A percentile compares a stretch with the other conserved stretches of the same genome.
These are phyloP conservation scores for Drosophila biarmipes DNA, from an alignment of 1,140 invertebrate species.

Conservation along the genomic window DNA sequence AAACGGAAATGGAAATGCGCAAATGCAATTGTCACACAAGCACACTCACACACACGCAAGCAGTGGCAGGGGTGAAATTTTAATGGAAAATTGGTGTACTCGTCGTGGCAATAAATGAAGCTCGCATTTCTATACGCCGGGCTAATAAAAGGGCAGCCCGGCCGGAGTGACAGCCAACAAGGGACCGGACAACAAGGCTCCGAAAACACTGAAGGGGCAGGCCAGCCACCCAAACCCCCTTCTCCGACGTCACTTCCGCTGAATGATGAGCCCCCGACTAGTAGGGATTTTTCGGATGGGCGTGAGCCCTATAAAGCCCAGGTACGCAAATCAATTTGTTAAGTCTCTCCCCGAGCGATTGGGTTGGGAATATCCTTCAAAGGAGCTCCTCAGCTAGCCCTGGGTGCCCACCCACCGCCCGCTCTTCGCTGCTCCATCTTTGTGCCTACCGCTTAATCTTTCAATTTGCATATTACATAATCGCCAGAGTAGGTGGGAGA, in stretches of 20 bases:
- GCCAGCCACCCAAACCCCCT: constrained; percentile 19
- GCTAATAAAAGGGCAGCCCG: constrained; percentile 58
- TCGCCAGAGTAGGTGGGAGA: constrained; percentile 27
- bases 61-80: constrained; percentile 50
- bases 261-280: constrained; percentile 1
- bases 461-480: constrained; percentile 83
- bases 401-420: neutral
- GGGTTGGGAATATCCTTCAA: constrained; percentile 3
- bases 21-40: constrained; percentile 69
- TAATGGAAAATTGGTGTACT: constrained; percentile 73
- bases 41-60: constrained; percentile 1
- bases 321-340: constrained; percentile 36
- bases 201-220: constrained; percentile 61
- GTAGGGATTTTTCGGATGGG: neutral
- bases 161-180: constrained; percentile 46
- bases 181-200: constrained; percentile 39
- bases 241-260: neutral
- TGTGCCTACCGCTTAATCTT: constrained; percentile 60
- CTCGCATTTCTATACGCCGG: constrained; percentile 50
- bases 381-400: constrained; percentile 6
- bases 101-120: constrained; percentile 53
- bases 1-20: constrained; percentile 68
- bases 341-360: constrained; percentile 3
- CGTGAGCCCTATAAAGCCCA: constrained; percentile 1
- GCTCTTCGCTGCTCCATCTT: constrained; percentile 12